Percentiles rank a stretch among this genome's conserved stretches.
phyloP scores from a whole-genome alignment of 1,140 invertebrate genomes.

The Tetramorium parvispinum region DNA sequence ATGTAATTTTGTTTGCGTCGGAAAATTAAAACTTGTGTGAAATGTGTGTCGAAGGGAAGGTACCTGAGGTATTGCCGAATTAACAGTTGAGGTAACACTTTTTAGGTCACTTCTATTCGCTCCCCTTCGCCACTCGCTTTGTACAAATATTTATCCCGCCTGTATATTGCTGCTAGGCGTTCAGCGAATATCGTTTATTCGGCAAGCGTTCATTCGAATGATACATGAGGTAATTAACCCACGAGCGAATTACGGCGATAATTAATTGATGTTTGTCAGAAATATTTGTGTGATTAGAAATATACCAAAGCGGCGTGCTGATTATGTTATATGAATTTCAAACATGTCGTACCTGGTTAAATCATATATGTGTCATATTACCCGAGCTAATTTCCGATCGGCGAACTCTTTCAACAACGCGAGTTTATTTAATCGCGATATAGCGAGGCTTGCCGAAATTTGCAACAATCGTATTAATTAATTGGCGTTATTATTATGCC shows the following conservation, averaged over 20 bases:
- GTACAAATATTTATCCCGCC: constrained; percentile 41
- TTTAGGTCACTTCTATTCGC: not conserved
- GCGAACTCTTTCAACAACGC: constrained; percentile 8
- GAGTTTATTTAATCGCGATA: constrained; percentile 16
- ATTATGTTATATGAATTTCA: constrained; percentile 25
- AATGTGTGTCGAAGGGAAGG: not conserved
- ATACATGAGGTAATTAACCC: constrained; percentile 53
- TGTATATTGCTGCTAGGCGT: constrained; percentile 5
- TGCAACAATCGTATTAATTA: constrained; percentile 28
- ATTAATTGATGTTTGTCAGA: constrained; percentile 53
- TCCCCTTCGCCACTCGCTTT: not conserved
- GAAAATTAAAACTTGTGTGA: not conserved
- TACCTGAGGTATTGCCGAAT: not conserved
- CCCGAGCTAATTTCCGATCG: constrained; percentile 3
- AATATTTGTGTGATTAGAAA: constrained; percentile 60
- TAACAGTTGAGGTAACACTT: not conserved
- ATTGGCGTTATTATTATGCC: not conserved
- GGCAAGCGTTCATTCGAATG: constrained; percentile 35
- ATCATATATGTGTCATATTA: not conserved
- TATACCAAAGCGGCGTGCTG: not conserved
- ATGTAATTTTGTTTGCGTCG: not conserved
- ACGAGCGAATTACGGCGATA: constrained; percentile 39
- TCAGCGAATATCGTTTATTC: constrained; percentile 50
- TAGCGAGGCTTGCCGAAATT: constrained; percentile 1
- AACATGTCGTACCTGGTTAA: constrained; percentile 8